Evolutionary conservation across 2,113 vertebrate species (phyloP).

Genomic region (Echinops telfairi): DNA sequence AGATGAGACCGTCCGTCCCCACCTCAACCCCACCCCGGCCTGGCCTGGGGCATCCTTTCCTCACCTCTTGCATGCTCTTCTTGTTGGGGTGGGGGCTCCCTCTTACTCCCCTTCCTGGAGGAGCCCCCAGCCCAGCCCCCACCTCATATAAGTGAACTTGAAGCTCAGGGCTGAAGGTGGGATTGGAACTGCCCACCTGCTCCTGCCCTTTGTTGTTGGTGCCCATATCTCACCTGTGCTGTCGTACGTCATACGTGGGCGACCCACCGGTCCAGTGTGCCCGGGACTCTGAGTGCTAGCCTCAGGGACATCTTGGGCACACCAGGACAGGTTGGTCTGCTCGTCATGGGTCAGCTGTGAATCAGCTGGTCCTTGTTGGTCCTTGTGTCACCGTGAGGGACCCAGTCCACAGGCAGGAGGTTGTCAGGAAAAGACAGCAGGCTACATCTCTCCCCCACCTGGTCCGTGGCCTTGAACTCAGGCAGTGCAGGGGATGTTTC

Average conservation of each 20-base stretch:
- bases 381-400: accelerated
- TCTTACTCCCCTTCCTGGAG: background rate
- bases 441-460: background rate
- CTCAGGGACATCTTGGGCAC: background rate
- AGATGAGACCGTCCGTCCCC: background rate
- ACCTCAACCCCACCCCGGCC: no score
- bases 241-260: background rate
- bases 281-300: background rate
- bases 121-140: background rate
- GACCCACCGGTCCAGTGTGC: background rate
- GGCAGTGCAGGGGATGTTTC: background rate
- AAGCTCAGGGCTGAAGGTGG: background rate
- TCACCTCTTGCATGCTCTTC: background rate
- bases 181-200: background rate
- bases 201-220: background rate
- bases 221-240: background rate
- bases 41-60: background rate
- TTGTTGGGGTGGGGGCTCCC: background rate
- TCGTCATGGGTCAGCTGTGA: no score
- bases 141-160: background rate
- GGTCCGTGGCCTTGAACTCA: background rate
- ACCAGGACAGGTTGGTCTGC: accelerated
- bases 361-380: background rate
- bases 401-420: accelerated
- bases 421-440: background rate